Base-by-base conservation (phyloP, 37 sponge, comb jelly and placozoan species). In the Cladorhizidae sp. region DNA sequence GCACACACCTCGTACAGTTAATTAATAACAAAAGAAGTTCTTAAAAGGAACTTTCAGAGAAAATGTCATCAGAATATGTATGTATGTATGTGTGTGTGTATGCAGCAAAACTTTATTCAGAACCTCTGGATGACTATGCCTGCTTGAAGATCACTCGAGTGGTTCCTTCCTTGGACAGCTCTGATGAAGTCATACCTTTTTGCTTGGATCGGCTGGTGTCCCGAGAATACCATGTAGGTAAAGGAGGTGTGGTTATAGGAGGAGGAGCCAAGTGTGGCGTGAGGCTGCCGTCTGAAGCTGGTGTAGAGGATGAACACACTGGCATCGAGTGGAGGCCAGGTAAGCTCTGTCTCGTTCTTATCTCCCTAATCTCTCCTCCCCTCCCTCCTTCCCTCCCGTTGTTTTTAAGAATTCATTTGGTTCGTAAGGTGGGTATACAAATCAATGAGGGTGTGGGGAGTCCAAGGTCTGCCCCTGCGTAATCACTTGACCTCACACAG, bases 151-250 rank as follows among this genome's bases (percentile, higher is more conserved):
- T 90, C 15, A 21, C 58, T 20, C 74, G 69, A 33, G 61, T 83
- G 22, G 50, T 31, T 20, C 50, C 18, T n/a, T 7, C 39, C 12
- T 36, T 33, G 0, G 28, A 3, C 0, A 52, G 67, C 1, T n/a
- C 26, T 0, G 69, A 79, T 25, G 78, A 82, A 2, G 28, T 22
- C 36, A 26, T 77, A 25, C 89, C 93, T 26, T 79, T 81, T 33
- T 45, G 36, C 32, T 77, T 92, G n/a, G 37, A 64, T 11, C 85
- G 79, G 15, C 61, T 87, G 1, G 70, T 92, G 0, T 74, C 76
- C 36, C 45, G 72, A 57, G 67, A 87, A 40, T 92, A 88, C 81
- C 69, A 82, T 35, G 67, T 94, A 14, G 85, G 95, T 1, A 85
- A 87, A 21, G 74, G 80, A 52, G 88, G 91, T 43, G 81, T 57